These are phyloP conservation scores for Bubo scandiacus DNA, from an alignment of 2,113 vertebrate genomes.

Conservation along the genomic window DNA sequence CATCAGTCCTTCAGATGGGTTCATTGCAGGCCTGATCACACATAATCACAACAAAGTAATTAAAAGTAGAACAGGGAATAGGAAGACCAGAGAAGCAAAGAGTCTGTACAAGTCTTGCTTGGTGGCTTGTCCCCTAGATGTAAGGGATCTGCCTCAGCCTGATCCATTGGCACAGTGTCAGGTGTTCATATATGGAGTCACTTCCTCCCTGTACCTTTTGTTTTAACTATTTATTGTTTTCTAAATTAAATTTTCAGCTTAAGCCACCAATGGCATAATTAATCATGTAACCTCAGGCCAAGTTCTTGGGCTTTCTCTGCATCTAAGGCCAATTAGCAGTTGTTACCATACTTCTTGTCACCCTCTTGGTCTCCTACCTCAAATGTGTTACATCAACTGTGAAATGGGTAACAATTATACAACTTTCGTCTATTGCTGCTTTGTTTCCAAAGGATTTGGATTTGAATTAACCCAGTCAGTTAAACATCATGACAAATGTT, in stretches of 20 bases:
- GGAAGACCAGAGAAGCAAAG: not conserved
- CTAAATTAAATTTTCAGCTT: not conserved
- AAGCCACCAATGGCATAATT: not conserved
- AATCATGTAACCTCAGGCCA: not conserved
- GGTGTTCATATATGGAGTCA: not conserved
- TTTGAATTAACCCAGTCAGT: not conserved
- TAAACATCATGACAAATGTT: not conserved
- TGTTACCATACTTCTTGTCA: not conserved
- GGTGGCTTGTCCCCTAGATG: not conserved
- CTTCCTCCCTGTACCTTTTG: not conserved
- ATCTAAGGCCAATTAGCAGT: not conserved
- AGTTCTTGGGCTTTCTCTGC: not conserved
- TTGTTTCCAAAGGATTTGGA: not conserved
- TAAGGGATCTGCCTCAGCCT: not conserved
- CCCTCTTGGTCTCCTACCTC: not conserved
- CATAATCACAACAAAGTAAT: not conserved
- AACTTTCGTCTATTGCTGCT: accelerated
- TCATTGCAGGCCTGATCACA: not conserved
- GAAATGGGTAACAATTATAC: not conserved
- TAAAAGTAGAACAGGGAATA: not conserved
- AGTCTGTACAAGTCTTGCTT: not conserved
- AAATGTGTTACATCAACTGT: not conserved
- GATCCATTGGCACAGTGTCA: not conserved
- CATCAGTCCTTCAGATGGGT: not conserved
- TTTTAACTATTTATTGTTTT: not conserved